phyloP scores from a whole-genome alignment of 2,113 vertebrate species.

The Tragelaphus strepsiceros region DNA sequence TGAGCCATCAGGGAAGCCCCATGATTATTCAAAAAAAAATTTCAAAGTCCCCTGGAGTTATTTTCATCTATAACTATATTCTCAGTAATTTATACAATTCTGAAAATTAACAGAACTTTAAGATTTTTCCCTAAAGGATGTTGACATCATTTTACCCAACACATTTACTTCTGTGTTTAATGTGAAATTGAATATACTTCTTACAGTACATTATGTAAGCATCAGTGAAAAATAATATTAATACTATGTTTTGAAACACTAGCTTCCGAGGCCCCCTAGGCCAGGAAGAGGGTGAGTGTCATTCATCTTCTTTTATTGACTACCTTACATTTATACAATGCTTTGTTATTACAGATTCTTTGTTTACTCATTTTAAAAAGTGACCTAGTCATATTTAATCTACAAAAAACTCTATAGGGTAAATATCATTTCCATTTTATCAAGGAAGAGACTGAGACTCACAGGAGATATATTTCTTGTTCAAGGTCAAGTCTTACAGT shows the following conservation, averaged over 20 bases:
- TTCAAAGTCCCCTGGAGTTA: neutral
- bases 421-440: neutral
- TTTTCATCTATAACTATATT: neutral
- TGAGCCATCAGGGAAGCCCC: neutral
- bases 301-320: neutral
- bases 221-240: neutral
- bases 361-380: neutral
- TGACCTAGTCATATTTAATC: neutral
- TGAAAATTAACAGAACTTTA: neutral
- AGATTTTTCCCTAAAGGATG: neutral
- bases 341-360: neutral
- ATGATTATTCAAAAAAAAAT: neutral
- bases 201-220: neutral
- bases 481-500: neutral
- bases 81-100: neutral
- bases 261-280: neutral
- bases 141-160: neutral
- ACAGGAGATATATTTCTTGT: neutral
- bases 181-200: neutral
- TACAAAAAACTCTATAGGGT: neutral
- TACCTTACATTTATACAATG: neutral
- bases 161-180: neutral
- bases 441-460: neutral
- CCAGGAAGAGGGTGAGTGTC: neutral
- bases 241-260: neutral